phyloP scores from a whole-genome alignment of 2,888 invertebrate genomes.

The Apodemia duryi region DNA sequence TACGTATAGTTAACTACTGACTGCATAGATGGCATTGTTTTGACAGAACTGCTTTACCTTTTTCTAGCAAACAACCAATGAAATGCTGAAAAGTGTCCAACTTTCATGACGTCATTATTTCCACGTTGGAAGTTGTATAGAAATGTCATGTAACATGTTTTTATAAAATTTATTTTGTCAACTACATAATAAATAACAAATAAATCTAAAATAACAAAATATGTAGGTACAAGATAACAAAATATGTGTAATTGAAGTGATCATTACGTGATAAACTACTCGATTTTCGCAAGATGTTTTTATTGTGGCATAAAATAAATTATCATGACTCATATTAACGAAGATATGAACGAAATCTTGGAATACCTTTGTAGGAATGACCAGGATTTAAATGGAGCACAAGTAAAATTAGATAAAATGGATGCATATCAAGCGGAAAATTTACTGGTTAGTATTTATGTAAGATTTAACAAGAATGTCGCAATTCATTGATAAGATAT shows the following conservation, averaged over 20 bases:
- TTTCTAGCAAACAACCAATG: conserved; percentile 50
- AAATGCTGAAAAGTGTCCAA: conserved; percentile 61
- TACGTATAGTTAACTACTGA: neutral
- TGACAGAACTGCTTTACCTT: conserved; percentile 45
- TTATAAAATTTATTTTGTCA: conserved; percentile 48
- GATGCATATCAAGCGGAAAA: conserved; percentile 58
- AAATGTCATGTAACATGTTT: conserved; percentile 57
- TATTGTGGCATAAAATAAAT: conserved; percentile 36
- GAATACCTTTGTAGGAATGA: conserved; percentile 62
- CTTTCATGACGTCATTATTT: conserved; percentile 81
- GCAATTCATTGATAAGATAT: conserved; percentile 52
- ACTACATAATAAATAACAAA: conserved; percentile 30
- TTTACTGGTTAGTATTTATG: conserved; percentile 57
- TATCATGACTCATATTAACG: conserved; percentile 60
- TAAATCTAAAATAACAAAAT: conserved; percentile 18
- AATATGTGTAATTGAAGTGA: conserved; percentile 22
- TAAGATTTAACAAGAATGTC: conserved; percentile 34
- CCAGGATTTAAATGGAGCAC: conserved; percentile 45
- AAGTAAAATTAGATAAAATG: conserved; percentile 54
- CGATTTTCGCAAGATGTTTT: conserved; percentile 39
- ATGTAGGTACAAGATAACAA: neutral
- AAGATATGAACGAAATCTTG: conserved; percentile 64
- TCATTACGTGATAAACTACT: conserved; percentile 19
- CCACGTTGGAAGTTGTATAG: conserved; percentile 81
- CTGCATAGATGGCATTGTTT: conserved; percentile 50